Conservation (phyloP, 2,888 invertebrate genomes). For the Sussaba pulchella region DNA sequence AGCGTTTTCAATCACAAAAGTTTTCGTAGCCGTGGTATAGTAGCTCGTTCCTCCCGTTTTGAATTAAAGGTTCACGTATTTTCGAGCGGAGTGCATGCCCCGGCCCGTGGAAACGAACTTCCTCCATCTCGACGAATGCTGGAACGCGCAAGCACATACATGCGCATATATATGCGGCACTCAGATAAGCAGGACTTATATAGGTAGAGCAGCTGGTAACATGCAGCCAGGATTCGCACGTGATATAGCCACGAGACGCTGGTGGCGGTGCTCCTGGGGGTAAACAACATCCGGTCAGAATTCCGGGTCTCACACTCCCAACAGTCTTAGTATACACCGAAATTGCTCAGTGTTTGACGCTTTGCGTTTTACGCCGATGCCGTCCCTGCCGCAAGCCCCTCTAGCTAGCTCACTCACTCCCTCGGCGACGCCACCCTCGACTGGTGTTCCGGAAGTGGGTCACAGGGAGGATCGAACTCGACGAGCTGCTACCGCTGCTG, state of each 20-base stretch:
- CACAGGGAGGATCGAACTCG: conserved; percentile 64
- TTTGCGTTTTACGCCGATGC: conserved; percentile 43
- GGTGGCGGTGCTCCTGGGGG: conserved; percentile 48
- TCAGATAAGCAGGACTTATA: not conserved
- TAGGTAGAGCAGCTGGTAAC: not conserved
- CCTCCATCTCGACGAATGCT: conserved; percentile 49
- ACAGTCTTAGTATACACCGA: conserved; percentile 22
- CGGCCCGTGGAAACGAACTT: conserved; percentile 56
- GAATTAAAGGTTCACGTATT: conserved; percentile 60
- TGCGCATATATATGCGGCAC: not conserved
- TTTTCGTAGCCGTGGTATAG: conserved; percentile 42
- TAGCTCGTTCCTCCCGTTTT: conserved; percentile 42
- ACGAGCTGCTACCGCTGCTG: conserved; percentile 35
- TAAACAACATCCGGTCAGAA: conserved; percentile 68
- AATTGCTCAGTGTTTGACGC: conserved; percentile 29
- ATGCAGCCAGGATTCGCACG: conserved; percentile 11
- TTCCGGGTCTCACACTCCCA: conserved; percentile 24
- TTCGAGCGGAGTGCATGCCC: conserved; percentile 45
- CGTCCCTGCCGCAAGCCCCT: conserved; percentile 11
- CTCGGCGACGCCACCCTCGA: conserved; percentile 42
- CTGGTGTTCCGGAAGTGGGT: conserved; percentile 61
- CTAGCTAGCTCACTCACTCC: not conserved
- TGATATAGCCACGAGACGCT: not conserved
- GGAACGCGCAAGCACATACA: conserved; percentile 16
- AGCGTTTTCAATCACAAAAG: conserved; percentile 56